Evolutionary conservation across 2,797 vertebrate genomes (phyloP).

Genomic region (Silurus lanzhouensis): DNA sequence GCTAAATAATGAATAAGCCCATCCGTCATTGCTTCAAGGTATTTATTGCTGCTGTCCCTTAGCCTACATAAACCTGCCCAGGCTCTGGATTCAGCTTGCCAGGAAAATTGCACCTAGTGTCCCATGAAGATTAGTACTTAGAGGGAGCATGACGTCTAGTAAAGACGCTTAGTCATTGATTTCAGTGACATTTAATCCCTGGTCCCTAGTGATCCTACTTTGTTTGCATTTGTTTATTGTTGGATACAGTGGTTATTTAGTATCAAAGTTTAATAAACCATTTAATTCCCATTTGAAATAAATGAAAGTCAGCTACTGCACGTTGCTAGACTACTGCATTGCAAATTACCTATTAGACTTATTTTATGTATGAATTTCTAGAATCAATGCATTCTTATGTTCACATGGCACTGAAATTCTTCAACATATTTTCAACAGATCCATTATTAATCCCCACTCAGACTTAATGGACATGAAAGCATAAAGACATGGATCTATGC

Average conservation of each 20-base stretch:
- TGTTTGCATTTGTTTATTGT: constrained; percentile 10
- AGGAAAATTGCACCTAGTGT: constrained; percentile 52
- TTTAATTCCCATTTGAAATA: not conserved
- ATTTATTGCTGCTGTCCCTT: constrained; percentile 60
- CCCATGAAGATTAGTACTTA: constrained; percentile 51
- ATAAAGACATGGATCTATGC: constrained; percentile 48
- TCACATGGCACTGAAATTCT: not conserved
- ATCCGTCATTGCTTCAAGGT: constrained; percentile 62
- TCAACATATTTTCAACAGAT: constrained; percentile 2
- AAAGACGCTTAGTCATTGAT: constrained; percentile 51
- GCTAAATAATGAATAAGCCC: constrained; percentile 66
- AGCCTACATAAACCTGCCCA: constrained; percentile 59
- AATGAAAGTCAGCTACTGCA: not conserved
- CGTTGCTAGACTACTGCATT: not conserved
- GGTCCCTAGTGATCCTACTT: constrained; percentile 26
- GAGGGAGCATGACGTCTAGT: constrained; percentile 44
- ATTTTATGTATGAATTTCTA: not conserved
- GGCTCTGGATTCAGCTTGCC: constrained; percentile 51
- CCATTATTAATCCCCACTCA: constrained; percentile 39
- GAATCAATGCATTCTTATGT: not conserved
- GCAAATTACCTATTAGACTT: not conserved
- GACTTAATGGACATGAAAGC: constrained; percentile 60
- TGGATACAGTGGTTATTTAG: not conserved
- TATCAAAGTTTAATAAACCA: not conserved
- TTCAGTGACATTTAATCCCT: constrained; percentile 40